Evolutionary conservation across 2,113 vertebrate species (phyloP).

Genomic region (Danio rerio): GRCz12tu NC_133182.1:30019001-30019500

Average conservation of each 20-base stretch:
- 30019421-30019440: constrained; percentile 49
- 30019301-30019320: neutral
- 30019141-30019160: constrained; percentile 31
- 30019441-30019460: constrained; percentile 27
- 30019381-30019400: constrained; percentile 42
- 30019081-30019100: constrained; percentile 68
- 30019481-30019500: constrained; percentile 22
- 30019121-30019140: constrained; percentile 56
- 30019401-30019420: neutral
- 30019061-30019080: constrained; percentile 92
- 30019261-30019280: constrained; percentile 1
- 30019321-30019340: neutral
- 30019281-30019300: constrained; percentile 3
- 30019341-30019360: constrained; percentile 16
- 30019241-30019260: neutral
- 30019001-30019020: constrained; percentile 93
- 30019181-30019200: constrained; percentile 18
- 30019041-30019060: constrained; percentile 92
- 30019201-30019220: constrained; percentile 21
- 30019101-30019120: constrained; percentile 77
- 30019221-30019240: constrained; percentile 12
- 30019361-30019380: neutral
- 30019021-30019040: constrained; percentile 86
- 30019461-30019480: constrained; percentile 42
- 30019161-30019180: constrained; percentile 20